Conservation (phyloP, 2,113 vertebrate genomes). For the Cyrtonyx montezumae region DNA sequence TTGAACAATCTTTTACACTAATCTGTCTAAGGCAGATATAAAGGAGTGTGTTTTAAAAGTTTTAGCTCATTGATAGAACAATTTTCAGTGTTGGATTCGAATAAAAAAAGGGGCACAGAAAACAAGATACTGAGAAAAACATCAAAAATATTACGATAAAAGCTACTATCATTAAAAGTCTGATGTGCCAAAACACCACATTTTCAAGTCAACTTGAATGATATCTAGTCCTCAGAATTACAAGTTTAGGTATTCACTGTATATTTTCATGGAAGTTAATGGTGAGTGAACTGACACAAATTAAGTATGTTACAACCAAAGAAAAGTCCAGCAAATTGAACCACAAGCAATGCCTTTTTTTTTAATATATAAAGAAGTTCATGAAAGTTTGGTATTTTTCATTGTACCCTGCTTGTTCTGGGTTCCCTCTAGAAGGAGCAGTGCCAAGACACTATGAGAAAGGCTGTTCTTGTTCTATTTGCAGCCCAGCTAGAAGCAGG, state of each 20-base stretch:
- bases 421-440: slow-evolving; percentile 42
- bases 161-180: not conserved
- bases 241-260: not conserved
- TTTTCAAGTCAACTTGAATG: not conserved
- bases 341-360: not conserved
- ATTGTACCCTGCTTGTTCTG: slow-evolving; percentile 58
- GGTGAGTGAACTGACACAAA: not conserved
- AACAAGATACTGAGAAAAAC: not conserved
- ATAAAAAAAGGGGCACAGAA: not conserved
- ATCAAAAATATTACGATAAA: not conserved
- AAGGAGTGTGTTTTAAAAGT: not conserved
- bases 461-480: slow-evolving; percentile 65
- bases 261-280: not conserved
- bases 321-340: not conserved
- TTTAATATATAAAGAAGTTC: not conserved
- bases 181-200: not conserved
- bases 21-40: not conserved
- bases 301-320: not conserved
- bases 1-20: not conserved
- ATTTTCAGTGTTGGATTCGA: not conserved
- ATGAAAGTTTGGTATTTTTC: slow-evolving; percentile 49
- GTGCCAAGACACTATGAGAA: slow-evolving; percentile 54
- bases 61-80: not conserved
- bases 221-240: not conserved
- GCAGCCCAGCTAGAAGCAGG: slow-evolving; percentile 47